phyloP scores from a whole-genome alignment of 2,797 vertebrate species.

The Hippocampus kuda region DNA sequence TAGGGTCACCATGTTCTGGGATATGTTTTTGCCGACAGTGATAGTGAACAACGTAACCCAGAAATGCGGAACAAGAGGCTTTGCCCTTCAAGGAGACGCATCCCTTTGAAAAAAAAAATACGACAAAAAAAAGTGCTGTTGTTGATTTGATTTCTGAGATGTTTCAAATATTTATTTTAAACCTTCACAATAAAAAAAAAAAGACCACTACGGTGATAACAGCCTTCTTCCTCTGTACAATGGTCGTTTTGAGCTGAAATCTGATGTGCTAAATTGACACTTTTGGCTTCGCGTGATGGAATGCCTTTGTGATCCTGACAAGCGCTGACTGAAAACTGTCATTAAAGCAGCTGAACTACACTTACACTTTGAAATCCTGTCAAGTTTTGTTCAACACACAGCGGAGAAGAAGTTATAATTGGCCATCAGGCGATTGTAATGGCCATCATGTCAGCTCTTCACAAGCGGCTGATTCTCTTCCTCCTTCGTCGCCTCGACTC shows the following conservation, averaged over 20 bases:
- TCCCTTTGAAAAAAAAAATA: not conserved
- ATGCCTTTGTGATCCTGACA: constrained; percentile 36
- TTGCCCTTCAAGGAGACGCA: not conserved
- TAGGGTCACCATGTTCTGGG: constrained; percentile 19
- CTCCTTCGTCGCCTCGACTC: constrained; percentile 16
- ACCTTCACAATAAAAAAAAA: constrained; percentile 14
- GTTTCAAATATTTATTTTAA: constrained; percentile 18
- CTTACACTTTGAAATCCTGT: constrained; percentile 37
- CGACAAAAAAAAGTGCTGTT: too few species aligned
- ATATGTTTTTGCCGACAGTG: constrained; percentile 13
- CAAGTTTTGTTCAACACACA: constrained; percentile 23
- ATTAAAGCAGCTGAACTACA: constrained; percentile 36
- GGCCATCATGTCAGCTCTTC: constrained; percentile 29
- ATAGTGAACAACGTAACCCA: constrained; percentile 3
- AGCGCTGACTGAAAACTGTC: constrained; percentile 40
- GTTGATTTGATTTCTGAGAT: not conserved
- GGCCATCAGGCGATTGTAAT: constrained; percentile 45
- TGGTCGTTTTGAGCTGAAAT: constrained; percentile 24
- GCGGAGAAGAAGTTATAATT: constrained; percentile 46
- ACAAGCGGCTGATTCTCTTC: constrained; percentile 16
- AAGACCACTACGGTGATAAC: constrained; percentile 18
- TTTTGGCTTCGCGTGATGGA: constrained; percentile 31
- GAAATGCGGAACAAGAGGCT: not conserved
- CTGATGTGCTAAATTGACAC: constrained; percentile 36
- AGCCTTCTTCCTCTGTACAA: constrained; percentile 16